Conservation (phyloP, 2,113 vertebrate genomes). For the Sigmodon hispidus region DNA sequence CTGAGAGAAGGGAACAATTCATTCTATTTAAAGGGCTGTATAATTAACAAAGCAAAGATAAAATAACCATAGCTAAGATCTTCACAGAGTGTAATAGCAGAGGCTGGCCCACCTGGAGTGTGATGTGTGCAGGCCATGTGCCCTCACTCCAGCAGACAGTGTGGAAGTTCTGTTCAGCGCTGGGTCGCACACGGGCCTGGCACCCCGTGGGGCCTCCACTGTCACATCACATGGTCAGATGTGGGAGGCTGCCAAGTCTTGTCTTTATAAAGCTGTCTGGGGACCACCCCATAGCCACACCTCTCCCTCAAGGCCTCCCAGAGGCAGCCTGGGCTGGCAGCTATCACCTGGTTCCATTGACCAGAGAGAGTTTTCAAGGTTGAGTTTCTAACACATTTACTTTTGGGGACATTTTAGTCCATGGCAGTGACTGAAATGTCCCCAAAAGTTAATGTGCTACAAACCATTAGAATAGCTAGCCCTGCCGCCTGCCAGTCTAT, state of each 20-base stretch:
- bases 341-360: neutral
- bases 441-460: neutral
- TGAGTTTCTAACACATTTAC: neutral
- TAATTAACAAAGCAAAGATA: conserved; percentile 63
- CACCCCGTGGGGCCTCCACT: neutral
- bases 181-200: neutral
- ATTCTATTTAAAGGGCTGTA: conserved; percentile 69
- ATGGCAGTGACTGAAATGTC: neutral
- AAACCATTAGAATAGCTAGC: neutral
- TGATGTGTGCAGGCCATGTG: fast-evolving
- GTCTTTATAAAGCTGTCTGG: neutral
- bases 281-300: neutral
- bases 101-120: neutral
- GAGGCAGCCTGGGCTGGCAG: neutral
- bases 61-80: conserved; percentile 57
- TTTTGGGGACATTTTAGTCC: too few relatives aligned
- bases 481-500: fast-evolving
- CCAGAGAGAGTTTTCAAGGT: neutral
- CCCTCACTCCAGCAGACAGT: neutral
- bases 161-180: neutral
- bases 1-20: conserved; percentile 35
- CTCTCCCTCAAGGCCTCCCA: neutral
- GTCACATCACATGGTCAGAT: neutral
- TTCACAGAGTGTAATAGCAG: conserved; percentile 39
- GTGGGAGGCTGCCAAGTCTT: neutral